Percentiles rank a stretch among this genome's conserved stretches.
These are phyloP conservation scores for Nematopogon swammerdamellus DNA, from an alignment of 2,888 invertebrate species.

Conservation along the genomic window DNA sequence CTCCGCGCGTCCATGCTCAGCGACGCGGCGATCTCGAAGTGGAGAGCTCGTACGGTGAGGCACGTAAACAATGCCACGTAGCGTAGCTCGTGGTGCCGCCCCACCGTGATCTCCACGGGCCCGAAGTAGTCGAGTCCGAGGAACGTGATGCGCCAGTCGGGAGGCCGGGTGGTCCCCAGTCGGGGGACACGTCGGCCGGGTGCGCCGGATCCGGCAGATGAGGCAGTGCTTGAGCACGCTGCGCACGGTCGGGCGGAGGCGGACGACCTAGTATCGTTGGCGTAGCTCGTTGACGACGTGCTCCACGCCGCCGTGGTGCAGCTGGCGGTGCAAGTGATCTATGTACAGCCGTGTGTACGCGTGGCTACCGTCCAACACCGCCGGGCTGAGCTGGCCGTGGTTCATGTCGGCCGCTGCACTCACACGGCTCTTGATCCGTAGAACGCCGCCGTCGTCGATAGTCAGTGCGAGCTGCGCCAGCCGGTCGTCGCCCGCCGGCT, in stretches of 20 bases:
- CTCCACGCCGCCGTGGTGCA: not conserved
- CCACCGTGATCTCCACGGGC: slow-evolving; percentile 4
- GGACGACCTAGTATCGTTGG: too few species aligned
- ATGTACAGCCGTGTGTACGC: not conserved
- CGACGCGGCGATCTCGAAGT: not conserved
- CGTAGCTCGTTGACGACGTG: too few species aligned
- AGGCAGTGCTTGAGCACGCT: not conserved
- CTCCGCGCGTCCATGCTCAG: not conserved
- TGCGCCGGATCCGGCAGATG: not conserved
- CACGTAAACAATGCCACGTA: slow-evolving; percentile 1
- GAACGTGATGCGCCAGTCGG: not conserved
- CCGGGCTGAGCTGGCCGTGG: not conserved
- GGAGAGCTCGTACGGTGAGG: not conserved
- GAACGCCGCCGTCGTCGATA: not conserved
- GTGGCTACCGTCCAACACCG: not conserved
- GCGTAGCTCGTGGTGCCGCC: slow-evolving; percentile 1
- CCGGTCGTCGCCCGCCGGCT: not conserved
- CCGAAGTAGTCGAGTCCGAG: slow-evolving; percentile 4
- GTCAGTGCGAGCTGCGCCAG: not conserved
- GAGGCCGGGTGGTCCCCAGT: not conserved
- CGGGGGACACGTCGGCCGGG: not conserved
- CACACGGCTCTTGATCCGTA: not conserved
- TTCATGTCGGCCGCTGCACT: not conserved
- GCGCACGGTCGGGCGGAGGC: slow-evolving; percentile 2
- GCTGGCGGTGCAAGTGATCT: not conserved